A percentile compares a stretch with the other conserved stretches of the same genome.
Evolutionary conservation across 2,888 invertebrate species (phyloP).

Genomic region (Campoplex capitator): DNA sequence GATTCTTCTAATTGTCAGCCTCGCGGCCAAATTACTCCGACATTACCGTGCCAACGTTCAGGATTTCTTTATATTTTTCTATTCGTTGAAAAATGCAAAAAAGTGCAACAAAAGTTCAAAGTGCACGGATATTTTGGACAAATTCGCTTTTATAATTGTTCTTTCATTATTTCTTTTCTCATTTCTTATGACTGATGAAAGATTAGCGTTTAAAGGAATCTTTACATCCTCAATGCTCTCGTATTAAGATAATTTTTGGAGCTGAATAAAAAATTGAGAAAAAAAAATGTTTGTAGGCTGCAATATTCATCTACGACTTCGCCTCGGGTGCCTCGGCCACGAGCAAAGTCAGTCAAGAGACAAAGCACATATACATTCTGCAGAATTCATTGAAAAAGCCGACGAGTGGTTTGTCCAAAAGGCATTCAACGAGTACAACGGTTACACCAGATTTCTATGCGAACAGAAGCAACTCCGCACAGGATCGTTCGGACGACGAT

Average conservation of each 20-base stretch:
- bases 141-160: background rate
- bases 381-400: constrained; percentile 79
- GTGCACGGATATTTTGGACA: background rate
- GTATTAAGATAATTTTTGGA: background rate
- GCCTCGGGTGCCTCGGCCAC: constrained; percentile 80
- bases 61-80: background rate
- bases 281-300: constrained; percentile 75
- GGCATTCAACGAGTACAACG: constrained; percentile 61
- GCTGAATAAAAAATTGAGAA: background rate
- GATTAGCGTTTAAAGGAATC: background rate
- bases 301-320: constrained; percentile 82
- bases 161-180: background rate
- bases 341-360: constrained; percentile 80
- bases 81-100: background rate
- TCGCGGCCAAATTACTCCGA: background rate
- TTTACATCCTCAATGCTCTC: too few relatives aligned
- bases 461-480: constrained; percentile 69
- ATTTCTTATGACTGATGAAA: too few relatives aligned
- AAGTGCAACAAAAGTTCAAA: background rate
- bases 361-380: constrained; percentile 81
- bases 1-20: constrained; percentile 55
- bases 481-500: constrained; percentile 77
- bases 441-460: constrained; percentile 38
- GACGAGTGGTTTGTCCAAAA: constrained; percentile 68
- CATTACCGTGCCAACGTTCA: background rate